These are phyloP conservation scores for Dicerorhinus sumatrensis DNA, from an alignment of 2,113 vertebrate genomes.

Conservation along the genomic window DNA sequence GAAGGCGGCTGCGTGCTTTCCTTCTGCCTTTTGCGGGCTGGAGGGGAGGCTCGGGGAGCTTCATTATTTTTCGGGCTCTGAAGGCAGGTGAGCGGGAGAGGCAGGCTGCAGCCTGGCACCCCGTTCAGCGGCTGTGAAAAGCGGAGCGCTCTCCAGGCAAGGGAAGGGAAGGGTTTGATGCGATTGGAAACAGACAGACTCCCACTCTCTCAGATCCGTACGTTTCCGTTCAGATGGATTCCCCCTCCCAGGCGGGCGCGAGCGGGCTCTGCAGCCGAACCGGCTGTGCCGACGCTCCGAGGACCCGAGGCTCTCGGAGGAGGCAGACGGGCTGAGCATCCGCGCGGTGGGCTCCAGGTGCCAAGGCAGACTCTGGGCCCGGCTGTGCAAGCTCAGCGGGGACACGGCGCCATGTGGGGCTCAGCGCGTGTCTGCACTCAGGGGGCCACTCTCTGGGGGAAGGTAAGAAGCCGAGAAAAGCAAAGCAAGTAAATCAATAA, in stretches of 20 bases:
- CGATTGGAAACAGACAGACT: neutral
- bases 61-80: conserved; percentile 42
- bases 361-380: neutral
- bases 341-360: neutral
- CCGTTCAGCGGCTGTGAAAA: neutral
- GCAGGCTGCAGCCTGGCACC: neutral
- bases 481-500: neutral
- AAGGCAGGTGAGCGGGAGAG: conserved; percentile 46
- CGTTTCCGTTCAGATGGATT: neutral
- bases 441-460: neutral
- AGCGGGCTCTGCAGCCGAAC: neutral
- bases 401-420: neutral
- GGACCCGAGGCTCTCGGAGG: neutral
- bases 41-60: neutral
- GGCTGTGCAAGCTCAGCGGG: neutral
- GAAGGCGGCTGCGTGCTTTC: conserved; percentile 42
- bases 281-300: neutral
- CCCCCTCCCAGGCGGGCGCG: neutral
- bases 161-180: conserved; percentile 28
- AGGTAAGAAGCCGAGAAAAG: neutral
- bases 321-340: neutral
- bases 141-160: neutral
- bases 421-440: accelerated
- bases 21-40: conserved; percentile 37
- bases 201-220: neutral